Conservation (phyloP, 2,888 invertebrate species). For the Mesodorylaimus sp. region DNA sequence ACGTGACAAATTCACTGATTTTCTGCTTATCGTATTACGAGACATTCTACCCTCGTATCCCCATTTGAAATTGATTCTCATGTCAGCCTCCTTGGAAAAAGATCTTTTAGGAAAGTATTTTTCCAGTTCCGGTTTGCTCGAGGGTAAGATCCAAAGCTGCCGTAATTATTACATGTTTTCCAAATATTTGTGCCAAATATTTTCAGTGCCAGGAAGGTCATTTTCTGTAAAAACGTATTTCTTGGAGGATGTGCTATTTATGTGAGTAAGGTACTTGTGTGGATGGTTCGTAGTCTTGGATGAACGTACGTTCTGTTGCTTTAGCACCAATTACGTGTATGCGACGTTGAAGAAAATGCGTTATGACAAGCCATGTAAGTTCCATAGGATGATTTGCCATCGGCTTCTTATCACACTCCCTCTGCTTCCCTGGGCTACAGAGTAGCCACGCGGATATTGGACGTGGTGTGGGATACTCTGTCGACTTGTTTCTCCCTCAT, state of each 20-base stretch:
- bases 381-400: no score
- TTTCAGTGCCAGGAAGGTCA: constrained; percentile 51
- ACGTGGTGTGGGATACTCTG: no score
- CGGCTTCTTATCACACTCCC: no score
- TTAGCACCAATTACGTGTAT: constrained; percentile 32
- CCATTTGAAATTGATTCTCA: constrained; percentile 60
- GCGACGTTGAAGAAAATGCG: constrained; percentile 32
- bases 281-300: background rate
- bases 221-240: constrained; percentile 55
- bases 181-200: constrained; percentile 7
- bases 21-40: constrained; percentile 62
- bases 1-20: constrained; percentile 75
- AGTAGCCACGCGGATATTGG: no score
- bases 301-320: constrained; percentile 11
- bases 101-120: constrained; percentile 65
- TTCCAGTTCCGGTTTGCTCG: constrained; percentile 53
- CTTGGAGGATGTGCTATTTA: constrained; percentile 55
- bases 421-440: no score
- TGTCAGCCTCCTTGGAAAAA: constrained; percentile 83
- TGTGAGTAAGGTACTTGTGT: no score
- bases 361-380: no score
- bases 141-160: constrained; percentile 35
- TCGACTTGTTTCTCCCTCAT: no score
- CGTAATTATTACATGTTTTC: background rate
- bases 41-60: constrained; percentile 51